Conservation (phyloP, 2,888 invertebrate genomes). For the Sarcophaga rosellei region DNA sequence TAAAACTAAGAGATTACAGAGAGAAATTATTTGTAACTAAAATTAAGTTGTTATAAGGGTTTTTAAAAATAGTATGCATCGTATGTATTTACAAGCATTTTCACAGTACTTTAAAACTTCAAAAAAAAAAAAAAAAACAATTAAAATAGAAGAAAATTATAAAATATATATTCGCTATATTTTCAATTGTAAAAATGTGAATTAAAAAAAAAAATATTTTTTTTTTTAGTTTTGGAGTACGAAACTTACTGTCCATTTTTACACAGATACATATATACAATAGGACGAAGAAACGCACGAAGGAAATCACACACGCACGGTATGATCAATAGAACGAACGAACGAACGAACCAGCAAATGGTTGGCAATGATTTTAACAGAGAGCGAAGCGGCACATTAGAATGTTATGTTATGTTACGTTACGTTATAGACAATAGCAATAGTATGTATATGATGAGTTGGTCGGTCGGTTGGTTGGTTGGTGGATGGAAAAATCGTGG, state of each 20-base stretch:
- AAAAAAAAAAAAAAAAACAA: constrained; percentile 46
- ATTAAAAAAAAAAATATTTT: not conserved
- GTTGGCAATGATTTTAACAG: too few species aligned
- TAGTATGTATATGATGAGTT: constrained; percentile 25
- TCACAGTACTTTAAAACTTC: constrained; percentile 77
- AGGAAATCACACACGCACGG: constrained; percentile 18
- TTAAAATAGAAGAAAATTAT: constrained; percentile 67
- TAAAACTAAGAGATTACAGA: constrained; percentile 15
- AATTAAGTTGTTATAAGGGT: not conserved
- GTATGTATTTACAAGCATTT: constrained; percentile 79
- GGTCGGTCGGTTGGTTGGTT: constrained; percentile 25
- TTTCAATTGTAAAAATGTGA: not conserved
- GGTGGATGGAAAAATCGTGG: not conserved
- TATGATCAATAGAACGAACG: constrained; percentile 37
- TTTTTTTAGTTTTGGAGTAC: constrained; percentile 29
- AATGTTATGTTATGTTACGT: not conserved
- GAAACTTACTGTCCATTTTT: constrained; percentile 70
- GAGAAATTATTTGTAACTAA: not conserved
- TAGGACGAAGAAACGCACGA: constrained; percentile 12
- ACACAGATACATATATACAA: constrained; percentile 21
- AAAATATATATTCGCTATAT: not conserved
- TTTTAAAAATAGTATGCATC: constrained; percentile 67
- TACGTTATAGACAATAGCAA: constrained; percentile 37
- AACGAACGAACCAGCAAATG: constrained; percentile 10
- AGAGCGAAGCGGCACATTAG: constrained; percentile 26